Evolutionary conservation across 2,113 vertebrate genomes (phyloP).

Genomic region (Rhinolophus sinicus): DNA sequence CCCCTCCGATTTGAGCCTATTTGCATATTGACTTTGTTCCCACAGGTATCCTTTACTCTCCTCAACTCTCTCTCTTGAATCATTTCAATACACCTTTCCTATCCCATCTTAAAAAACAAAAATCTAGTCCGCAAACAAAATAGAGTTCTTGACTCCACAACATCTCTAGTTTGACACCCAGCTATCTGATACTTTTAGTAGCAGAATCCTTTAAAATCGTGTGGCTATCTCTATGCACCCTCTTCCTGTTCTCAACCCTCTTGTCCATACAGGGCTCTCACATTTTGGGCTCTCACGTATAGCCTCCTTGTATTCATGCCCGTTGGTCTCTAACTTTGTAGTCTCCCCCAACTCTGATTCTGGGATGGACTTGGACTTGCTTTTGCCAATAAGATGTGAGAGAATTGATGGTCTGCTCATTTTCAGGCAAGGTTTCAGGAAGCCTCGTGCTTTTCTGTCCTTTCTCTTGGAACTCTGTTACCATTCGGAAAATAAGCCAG

Average conservation of each 20-base stretch:
- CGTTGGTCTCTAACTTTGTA: not conserved
- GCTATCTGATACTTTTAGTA: not conserved
- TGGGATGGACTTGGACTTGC: not conserved
- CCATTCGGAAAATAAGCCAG: not conserved
- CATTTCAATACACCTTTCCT: not conserved
- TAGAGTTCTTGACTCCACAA: not conserved
- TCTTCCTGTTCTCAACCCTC: not conserved
- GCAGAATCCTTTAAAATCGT: not conserved
- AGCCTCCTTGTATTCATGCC: not conserved
- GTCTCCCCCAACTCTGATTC: not conserved
- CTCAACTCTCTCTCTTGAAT: not conserved
- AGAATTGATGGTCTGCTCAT: not conserved
- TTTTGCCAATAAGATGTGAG: not conserved
- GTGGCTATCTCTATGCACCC: not conserved
- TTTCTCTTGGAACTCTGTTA: not conserved
- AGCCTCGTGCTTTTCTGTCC: not conserved
- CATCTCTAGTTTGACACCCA: not conserved
- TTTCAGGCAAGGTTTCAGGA: not conserved
- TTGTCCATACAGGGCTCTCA: not conserved
- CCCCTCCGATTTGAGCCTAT: not conserved
- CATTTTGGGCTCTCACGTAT: not conserved
- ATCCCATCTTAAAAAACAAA: not conserved
- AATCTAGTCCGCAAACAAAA: not conserved
- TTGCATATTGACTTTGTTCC: not conserved
- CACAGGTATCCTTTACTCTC: not conserved